Evolutionary conservation across 2,888 invertebrate species (phyloP).

Genomic region (Dromius quadrimaculatus): DNA sequence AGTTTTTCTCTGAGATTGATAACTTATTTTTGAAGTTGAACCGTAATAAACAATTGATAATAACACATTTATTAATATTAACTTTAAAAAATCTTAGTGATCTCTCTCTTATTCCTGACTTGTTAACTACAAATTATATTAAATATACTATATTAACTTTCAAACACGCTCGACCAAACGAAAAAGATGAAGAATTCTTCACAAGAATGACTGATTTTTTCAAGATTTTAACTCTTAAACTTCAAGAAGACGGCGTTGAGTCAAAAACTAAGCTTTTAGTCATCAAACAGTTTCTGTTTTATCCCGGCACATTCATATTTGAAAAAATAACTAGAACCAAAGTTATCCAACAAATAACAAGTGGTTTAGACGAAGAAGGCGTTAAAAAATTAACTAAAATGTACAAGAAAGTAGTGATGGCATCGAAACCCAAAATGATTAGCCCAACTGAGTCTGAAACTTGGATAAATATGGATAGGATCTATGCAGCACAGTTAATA

Average conservation of each 20-base stretch:
- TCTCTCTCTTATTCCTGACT: slow-evolving; percentile 69
- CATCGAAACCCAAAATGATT: slow-evolving; percentile 69
- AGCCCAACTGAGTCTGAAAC: slow-evolving; percentile 66
- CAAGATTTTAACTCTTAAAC: slow-evolving; percentile 67
- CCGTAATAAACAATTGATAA: slow-evolving; percentile 72
- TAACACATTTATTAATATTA: slow-evolving; percentile 71
- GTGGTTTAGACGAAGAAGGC: slow-evolving; percentile 71
- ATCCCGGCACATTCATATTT: slow-evolving; percentile 80
- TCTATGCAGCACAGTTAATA: slow-evolving; percentile 74
- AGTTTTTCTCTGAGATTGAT: slow-evolving; percentile 73
- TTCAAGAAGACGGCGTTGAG: slow-evolving; percentile 68
- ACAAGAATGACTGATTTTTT: slow-evolving; percentile 71
- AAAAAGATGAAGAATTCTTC: slow-evolving; percentile 71
- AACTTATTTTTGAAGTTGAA: slow-evolving; percentile 68
- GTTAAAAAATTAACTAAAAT: slow-evolving; percentile 74
- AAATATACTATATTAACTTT: slow-evolving; percentile 75
- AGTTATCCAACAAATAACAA: slow-evolving; percentile 74
- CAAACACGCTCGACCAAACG: slow-evolving; percentile 71
- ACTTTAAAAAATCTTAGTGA: slow-evolving; percentile 69
- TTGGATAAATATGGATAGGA: slow-evolving; percentile 78
- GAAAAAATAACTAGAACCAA: slow-evolving; percentile 79
- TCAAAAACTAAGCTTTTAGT: slow-evolving; percentile 71
- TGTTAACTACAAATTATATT: slow-evolving; percentile 76
- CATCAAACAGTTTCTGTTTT: slow-evolving; percentile 74
- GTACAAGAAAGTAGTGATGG: slow-evolving; percentile 73